Evolutionary conservation across 2,113 vertebrate genomes (phyloP).

Genomic region (Pelusios castaneus): DNA sequence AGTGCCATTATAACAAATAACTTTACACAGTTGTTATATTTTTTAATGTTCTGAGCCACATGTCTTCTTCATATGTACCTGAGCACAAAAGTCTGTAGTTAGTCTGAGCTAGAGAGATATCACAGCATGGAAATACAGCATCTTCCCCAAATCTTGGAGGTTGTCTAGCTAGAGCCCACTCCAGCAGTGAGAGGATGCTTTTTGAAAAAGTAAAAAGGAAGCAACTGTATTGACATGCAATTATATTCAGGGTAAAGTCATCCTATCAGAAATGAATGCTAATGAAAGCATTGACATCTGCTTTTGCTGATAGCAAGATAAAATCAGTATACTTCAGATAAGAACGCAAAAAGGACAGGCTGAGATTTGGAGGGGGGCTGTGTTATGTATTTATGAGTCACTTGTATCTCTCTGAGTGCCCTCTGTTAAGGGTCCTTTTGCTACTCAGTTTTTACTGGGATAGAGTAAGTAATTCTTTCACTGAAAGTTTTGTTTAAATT

Average conservation of each 20-base stretch:
- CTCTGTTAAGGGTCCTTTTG: neutral
- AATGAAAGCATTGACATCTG: neutral
- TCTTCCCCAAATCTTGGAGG: neutral
- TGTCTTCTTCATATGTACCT: neutral
- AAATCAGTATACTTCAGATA: neutral
- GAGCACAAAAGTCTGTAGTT: neutral
- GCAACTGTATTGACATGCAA: neutral
- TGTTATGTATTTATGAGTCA: fast-evolving
- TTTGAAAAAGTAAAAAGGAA: neutral
- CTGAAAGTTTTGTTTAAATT: neutral
- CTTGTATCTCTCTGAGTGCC: neutral
- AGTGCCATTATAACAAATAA: neutral
- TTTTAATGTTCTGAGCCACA: neutral
- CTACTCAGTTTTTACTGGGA: neutral
- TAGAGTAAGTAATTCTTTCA: neutral
- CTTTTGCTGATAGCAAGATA: neutral
- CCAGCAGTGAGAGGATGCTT: neutral
- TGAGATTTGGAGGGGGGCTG: neutral
- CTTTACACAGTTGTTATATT: fast-evolving
- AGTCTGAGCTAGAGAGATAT: neutral
- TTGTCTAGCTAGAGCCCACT: neutral
- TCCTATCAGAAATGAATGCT: neutral
- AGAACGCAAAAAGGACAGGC: neutral
- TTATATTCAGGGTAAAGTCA: neutral
- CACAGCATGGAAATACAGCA: neutral